Evolutionary conservation across 2,888 invertebrate genomes (phyloP).

Genomic region (Lumbricus terrestris): DNA sequence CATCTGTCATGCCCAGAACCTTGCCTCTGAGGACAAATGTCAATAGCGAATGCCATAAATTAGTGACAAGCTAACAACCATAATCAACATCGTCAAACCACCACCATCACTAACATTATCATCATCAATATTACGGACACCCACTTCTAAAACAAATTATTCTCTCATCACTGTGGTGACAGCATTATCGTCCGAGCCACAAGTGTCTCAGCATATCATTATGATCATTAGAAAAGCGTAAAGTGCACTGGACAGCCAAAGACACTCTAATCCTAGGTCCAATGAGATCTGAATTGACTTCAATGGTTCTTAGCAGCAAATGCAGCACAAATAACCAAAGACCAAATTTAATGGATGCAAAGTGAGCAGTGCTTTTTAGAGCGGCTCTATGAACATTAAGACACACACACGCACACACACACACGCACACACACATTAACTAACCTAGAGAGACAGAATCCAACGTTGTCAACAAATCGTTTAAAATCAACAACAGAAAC

Average conservation of each 20-base stretch:
- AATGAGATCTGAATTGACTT: not conserved
- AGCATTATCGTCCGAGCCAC: not conserved
- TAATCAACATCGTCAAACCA: too few relatives aligned
- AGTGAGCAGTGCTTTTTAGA: not conserved
- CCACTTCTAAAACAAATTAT: not conserved
- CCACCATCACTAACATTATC: too few relatives aligned
- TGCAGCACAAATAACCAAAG: not conserved
- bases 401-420: not conserved
- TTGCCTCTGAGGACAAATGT: too few relatives aligned
- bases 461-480: not conserved
- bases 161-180: not conserved
- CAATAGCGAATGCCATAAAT: too few relatives aligned
- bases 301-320: not conserved
- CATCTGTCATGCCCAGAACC: too few relatives aligned
- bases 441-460: not conserved
- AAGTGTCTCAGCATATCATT: not conserved
- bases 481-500: not conserved
- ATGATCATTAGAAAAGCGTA: not conserved
- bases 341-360: not conserved
- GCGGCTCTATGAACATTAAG: not conserved
- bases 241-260: not conserved
- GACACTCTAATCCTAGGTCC: not conserved
- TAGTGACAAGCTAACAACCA: too few relatives aligned
- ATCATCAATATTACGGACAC: too few relatives aligned
- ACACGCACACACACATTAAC: not conserved